A percentile compares a stretch with the other conserved stretches of the same genome.
Conservation (phyloP, 2,797 vertebrate species). For the Pseudochirops corinnae region DNA sequence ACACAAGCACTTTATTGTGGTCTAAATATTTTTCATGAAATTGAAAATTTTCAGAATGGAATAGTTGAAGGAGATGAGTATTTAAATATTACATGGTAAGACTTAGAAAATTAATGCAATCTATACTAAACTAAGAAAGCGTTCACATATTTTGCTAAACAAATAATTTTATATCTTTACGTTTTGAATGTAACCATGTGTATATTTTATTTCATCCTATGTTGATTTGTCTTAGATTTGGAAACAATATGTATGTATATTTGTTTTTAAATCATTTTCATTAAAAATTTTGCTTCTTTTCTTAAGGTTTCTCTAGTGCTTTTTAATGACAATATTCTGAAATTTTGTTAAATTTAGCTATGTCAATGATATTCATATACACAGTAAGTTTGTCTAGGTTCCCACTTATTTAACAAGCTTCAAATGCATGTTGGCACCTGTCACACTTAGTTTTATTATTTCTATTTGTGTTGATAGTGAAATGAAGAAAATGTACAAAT, state of each 20-base stretch:
- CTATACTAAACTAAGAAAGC: slow-evolving; percentile 58
- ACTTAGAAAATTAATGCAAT: slow-evolving; percentile 39
- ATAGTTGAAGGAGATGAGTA: slow-evolving; percentile 40
- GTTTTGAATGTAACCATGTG: slow-evolving; percentile 43
- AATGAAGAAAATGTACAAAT: slow-evolving; percentile 39
- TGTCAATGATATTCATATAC: slow-evolving; percentile 16
- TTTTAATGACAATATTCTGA: slow-evolving; percentile 49
- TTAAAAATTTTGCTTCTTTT: slow-evolving; percentile 54
- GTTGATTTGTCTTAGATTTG: slow-evolving; percentile 58
- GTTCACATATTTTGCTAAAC: slow-evolving; percentile 58
- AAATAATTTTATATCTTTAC: slow-evolving; percentile 32
- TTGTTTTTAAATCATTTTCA: slow-evolving; percentile 47
- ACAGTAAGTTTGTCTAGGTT: slow-evolving; percentile 41
- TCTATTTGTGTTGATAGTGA: slow-evolving; percentile 46
- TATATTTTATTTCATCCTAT: slow-evolving; percentile 59
- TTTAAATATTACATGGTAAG: slow-evolving; percentile 45
- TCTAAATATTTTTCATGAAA: slow-evolving; percentile 54
- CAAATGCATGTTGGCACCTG: slow-evolving; percentile 8
- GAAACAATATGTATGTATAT: slow-evolving; percentile 38
- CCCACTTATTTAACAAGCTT: slow-evolving; percentile 28
- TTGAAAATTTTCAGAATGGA: slow-evolving; percentile 46
- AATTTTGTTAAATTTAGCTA: neutral
- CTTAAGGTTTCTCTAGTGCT: slow-evolving; percentile 57
- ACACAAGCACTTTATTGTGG: slow-evolving; percentile 58
- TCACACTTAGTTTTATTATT: slow-evolving; percentile 39